phyloP scores from a whole-genome alignment of 2,797 vertebrate genomes.

The Spondyliosoma cantharus region DNA sequence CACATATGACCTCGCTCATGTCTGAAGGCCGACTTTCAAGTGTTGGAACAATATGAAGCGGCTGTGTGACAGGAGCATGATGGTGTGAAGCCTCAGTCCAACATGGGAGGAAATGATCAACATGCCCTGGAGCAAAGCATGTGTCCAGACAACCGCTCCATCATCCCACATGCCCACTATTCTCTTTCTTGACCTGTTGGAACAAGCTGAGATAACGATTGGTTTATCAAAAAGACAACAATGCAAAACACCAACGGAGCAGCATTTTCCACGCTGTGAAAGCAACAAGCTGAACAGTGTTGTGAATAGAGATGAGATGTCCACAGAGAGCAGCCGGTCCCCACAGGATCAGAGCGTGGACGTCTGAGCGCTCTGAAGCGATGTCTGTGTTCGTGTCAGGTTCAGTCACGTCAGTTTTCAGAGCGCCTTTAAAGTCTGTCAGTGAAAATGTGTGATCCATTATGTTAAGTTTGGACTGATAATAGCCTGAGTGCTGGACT shows the following conservation, averaged over 20 bases:
- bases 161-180: conserved; percentile 1
- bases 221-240: conserved; percentile 11
- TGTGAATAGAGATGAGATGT: conserved; percentile 24
- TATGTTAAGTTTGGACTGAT: too few relatives aligned
- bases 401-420: too few relatives aligned
- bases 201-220: conserved; percentile 9
- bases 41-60: conserved; percentile 17
- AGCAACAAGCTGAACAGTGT: neutral
- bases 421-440: too few relatives aligned
- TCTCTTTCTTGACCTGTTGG: neutral
- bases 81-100: neutral
- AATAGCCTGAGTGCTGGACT: too few relatives aligned
- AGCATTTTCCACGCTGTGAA: conserved; percentile 17
- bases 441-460: too few relatives aligned
- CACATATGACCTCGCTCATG: conserved; percentile 12
- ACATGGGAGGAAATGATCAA: neutral
- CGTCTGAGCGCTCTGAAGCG: too few relatives aligned
- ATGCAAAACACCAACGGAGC: conserved; percentile 9
- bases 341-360: neutral
- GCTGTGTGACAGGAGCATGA: neutral
- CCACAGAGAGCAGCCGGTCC: neutral
- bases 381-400: too few relatives aligned
- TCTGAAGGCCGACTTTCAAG: conserved; percentile 1
- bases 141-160: conserved; percentile 12
- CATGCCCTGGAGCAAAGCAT: conserved; percentile 18